Conservation (phyloP, 2,797 vertebrate species). For the Tragelaphus oryx region DNA sequence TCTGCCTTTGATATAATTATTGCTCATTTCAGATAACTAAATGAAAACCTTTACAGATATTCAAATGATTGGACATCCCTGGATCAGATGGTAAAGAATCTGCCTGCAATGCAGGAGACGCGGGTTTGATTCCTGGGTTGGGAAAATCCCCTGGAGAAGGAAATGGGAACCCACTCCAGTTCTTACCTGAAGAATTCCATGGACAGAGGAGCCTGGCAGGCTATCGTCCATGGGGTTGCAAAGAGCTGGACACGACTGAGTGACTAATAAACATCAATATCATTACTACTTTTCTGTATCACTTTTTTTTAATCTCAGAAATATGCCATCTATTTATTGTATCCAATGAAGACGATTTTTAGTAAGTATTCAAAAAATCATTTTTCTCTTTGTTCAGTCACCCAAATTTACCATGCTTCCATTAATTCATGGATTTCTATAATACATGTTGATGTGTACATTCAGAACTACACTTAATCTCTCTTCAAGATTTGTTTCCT, state of each 20-base stretch:
- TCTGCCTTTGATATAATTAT: slow-evolving; percentile 5
- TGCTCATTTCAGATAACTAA: slow-evolving; percentile 8
- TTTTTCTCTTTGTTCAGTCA: background rate
- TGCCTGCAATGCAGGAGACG: background rate
- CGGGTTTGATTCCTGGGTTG: background rate
- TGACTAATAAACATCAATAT: background rate
- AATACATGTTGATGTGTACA: background rate
- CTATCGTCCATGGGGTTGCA: background rate
- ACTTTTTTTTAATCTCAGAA: background rate
- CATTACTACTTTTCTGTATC: background rate
- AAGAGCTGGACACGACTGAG: background rate
- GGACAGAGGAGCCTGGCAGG: background rate
- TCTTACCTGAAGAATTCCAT: background rate
- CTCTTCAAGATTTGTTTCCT: background rate
- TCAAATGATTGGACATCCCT: background rate
- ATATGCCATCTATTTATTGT: background rate
- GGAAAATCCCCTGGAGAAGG: background rate
- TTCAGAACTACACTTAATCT: background rate
- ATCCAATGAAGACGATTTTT: background rate
- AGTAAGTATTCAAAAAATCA: background rate
- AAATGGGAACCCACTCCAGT: background rate
- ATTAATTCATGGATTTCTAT: slow-evolving; percentile 15
- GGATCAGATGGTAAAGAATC: background rate
- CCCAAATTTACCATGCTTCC: background rate
- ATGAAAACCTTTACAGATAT: background rate